Evolutionary conservation across 2,797 vertebrate species (phyloP), one percentile per base, ranked within the genome.

Genomic region (Lithobates sylvaticus): DNA sequence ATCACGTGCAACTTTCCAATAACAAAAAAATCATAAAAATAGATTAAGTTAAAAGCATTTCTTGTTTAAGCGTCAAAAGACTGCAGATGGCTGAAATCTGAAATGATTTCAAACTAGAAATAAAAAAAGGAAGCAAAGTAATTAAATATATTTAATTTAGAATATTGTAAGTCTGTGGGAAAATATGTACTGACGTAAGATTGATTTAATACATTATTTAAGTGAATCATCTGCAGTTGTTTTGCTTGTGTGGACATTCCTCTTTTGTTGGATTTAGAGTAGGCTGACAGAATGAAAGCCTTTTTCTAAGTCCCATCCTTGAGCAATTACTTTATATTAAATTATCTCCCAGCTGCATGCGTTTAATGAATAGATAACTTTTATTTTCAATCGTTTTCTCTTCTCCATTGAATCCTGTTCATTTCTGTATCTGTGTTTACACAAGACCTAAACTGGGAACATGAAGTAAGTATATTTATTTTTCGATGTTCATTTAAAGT

Each of bases 41-140:
- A 90, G 90, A 83, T 88, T 26, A 90, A 80, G 89, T 92, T 61
- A 81, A 78, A 84, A 91, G 88, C 86, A 90, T 92, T 92, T 88
- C 91, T 89, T 91, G 87, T 91, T 90, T 92, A 90, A 88, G 86
- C 90, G 87, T 93, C 89, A 91, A 90, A 84, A 92, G 32, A 76
- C 88, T 91, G 86, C 88, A 94, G 93, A 94, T 93, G 92, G 89
- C 76, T 93, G 91, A 93, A 93, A 93, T 92, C 89, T 93, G 89
- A 88, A 93, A 88, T 89, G 89, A 85, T 90, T 93, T 81, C 64
- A 86, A 82, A 73, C 89, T 90, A 90, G 91, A 92, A 91, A 91
- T 90, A 71, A 91, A 91, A 93, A 90, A 90, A 88, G 83, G 86
- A 89, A 90, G 61, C 77, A 5, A 9, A 69, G 91, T 91, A 77